Evolutionary conservation across 2,888 invertebrate species (phyloP), one percentile per base, ranked within the genome.

Genomic region (Pterostichus madidus): DNA sequence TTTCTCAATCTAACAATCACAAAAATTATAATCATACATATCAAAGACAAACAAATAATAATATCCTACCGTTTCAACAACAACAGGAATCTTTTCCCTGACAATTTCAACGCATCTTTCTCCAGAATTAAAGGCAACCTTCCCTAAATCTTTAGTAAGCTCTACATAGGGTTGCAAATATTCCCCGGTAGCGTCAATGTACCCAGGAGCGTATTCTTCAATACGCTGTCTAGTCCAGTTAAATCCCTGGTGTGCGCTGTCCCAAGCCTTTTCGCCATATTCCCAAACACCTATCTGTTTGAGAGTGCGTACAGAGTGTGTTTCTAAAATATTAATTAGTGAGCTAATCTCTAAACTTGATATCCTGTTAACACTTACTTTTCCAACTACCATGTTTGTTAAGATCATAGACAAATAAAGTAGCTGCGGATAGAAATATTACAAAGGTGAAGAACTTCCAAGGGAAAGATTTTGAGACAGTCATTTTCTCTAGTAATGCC

Each of bases 121-220:
- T 83, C 87, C 87, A 8, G 88, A 46, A 84, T 88, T 87, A 71
- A 90, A 89, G 0, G 89, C 87, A 31, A 95, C 84, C 49, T 92
- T 90, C 83, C 91, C 91, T 6, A 93, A 83, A 87, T 96, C 94
- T 85, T 91, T 91, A 0, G 91, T 89, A 13, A 96, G 90, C 86
- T 93, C 92, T 1, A 91, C 87, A 86, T 94, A 95, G 0, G 95
- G 95, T 85, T 91, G 91, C 59, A 92, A 90, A 71, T 92, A 88
- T 83, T 93, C 92, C 0, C 90, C 88, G 0, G 91, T 91, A 71
- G 91, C 90, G 46, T 91, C 90, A 84, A 93, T 93, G 88, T 95
- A 94, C 52, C 94, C 91, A 0, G 96, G 96, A 35, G 93, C 92
- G 87, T 93, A 93, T 32, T 92, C 91, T 86, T 95, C 94, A 31